Percentiles rank a stretch among this genome's conserved stretches.
Conservation (phyloP, 1,140 invertebrate species). For the Callitettix versicolor region DNA sequence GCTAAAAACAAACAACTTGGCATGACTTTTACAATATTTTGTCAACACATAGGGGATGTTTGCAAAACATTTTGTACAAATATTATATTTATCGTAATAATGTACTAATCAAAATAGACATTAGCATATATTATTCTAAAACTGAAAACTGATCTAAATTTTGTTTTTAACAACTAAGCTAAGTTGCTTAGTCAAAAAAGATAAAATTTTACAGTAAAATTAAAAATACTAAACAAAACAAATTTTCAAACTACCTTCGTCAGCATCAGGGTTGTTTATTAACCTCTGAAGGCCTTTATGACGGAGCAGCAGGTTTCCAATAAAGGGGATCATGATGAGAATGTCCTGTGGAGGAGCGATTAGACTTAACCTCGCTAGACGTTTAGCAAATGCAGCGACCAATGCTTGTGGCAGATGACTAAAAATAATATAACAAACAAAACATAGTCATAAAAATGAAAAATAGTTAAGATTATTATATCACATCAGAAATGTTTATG, state of each 20-base stretch:
- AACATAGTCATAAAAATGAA: conserved; percentile 17
- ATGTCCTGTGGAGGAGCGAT: conserved; percentile 71
- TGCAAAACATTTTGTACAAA: no score
- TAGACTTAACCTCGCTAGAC: conserved; percentile 69
- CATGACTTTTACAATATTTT: no score
- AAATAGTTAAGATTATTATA: not conserved
- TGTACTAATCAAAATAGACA: no score
- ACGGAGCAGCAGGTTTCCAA: conserved; percentile 76
- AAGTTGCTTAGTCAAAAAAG: no score
- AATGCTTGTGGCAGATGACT: conserved; percentile 84
- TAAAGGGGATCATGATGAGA: conserved; percentile 66
- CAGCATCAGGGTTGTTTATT: conserved; percentile 46
- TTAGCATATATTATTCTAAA: no score
- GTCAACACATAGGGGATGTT: no score
- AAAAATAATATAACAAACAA: no score
- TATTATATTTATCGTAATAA: no score
- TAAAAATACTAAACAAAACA: not conserved
- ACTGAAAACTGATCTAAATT: no score
- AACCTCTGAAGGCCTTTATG: conserved; percentile 75
- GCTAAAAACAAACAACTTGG: no score
- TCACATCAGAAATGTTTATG: not conserved
- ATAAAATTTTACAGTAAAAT: conserved; percentile 13
- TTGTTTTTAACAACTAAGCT: no score
- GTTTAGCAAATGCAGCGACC: conserved; percentile 88
- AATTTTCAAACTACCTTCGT: conserved; percentile 28